Conservation (phyloP, 2,113 vertebrate species). For the Microtus pennsylvanicus region DNA sequence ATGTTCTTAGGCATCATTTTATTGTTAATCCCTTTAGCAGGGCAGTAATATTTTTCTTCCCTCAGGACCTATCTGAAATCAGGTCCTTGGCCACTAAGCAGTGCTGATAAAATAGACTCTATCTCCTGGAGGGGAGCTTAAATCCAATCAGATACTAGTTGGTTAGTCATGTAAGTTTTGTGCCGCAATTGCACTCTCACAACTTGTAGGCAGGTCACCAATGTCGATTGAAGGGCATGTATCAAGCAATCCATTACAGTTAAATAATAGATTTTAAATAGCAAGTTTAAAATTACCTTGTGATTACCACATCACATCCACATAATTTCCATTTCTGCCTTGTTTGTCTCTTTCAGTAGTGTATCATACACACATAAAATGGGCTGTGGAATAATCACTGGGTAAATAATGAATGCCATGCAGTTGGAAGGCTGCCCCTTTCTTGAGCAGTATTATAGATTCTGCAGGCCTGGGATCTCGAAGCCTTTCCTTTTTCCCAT, state of each 20-base stretch:
- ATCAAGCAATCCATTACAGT: not conserved
- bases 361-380: not conserved
- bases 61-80: not conserved
- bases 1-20: not conserved
- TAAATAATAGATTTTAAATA: conserved; percentile 37
- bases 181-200: not conserved
- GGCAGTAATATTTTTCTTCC: not conserved
- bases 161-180: not conserved
- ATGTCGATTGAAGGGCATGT: not conserved
- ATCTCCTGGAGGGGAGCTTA: not conserved
- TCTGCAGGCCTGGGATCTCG: not conserved
- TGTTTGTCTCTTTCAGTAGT: conserved; percentile 11
- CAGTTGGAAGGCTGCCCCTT: not conserved
- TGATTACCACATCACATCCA: not conserved
- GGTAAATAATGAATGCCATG: not conserved
- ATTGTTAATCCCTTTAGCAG: not conserved
- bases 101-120: not conserved
- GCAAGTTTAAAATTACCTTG: conserved; percentile 8
- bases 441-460: conserved; percentile 49
- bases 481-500: conserved; percentile 44
- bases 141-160: not conserved
- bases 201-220: not conserved
- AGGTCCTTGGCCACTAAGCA: not conserved
- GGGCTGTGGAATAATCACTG: not conserved
- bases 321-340: conserved; percentile 1